These are phyloP conservation scores for Eilema sororculum DNA, from an alignment of 2,888 invertebrate genomes.

Conservation along the genomic window DNA sequence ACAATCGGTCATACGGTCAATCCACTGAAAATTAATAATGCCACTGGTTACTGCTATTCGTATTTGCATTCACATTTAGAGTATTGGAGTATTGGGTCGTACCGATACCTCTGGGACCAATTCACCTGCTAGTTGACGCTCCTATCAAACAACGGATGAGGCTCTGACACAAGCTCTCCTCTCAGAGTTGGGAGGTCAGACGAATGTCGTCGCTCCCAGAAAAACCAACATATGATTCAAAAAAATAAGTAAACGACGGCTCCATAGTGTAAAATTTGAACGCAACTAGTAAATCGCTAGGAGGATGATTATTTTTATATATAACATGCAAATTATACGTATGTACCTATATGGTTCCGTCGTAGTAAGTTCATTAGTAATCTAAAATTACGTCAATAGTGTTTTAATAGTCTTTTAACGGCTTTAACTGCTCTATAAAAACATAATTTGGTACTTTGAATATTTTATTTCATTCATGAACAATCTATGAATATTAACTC, in stretches of 20 bases:
- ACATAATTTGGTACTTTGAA: constrained; percentile 25
- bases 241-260: no score
- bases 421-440: constrained; percentile 28
- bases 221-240: no score
- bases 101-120: no score
- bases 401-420: constrained; percentile 28
- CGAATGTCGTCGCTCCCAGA: no score
- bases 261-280: no score
- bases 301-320: no score
- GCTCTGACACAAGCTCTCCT: no score
- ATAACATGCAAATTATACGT: background rate
- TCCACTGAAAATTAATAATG: constrained; percentile 14
- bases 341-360: background rate
- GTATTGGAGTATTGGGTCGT: no score
- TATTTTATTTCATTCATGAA: constrained; percentile 31
- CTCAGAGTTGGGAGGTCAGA: no score
- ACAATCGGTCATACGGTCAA: constrained; percentile 41
- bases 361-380: constrained; percentile 32
- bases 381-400: constrained; percentile 32
- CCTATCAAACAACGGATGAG: no score
- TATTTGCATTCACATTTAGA: background rate
- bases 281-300: no score
- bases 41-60: constrained; percentile 10
- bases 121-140: no score
- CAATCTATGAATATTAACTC: constrained; percentile 30